Evolutionary conservation across 2,113 vertebrate species (phyloP).

Genomic region (Spermophilus dauricus): DNA sequence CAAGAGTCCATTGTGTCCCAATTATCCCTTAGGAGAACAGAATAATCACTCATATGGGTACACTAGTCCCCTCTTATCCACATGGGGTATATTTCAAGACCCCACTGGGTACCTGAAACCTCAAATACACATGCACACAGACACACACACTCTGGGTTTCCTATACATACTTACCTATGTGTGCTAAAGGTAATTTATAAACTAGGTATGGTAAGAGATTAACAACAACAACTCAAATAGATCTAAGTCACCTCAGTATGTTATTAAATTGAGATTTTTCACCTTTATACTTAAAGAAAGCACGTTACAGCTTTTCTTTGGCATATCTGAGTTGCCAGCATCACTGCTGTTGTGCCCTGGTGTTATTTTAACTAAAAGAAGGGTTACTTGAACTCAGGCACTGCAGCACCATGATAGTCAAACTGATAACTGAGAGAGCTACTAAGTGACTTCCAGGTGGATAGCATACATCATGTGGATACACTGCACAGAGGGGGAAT

Average conservation of each 20-base stretch:
- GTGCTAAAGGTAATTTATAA: background rate
- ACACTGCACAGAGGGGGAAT: background rate
- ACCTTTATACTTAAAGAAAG: background rate
- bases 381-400: background rate
- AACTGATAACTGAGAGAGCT: background rate
- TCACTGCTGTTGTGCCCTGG: background rate
- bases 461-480: background rate
- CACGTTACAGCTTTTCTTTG: background rate
- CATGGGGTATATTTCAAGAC: background rate
- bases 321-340: background rate
- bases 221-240: background rate
- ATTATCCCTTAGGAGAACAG: background rate
- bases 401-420: background rate
- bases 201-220: background rate
- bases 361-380: background rate
- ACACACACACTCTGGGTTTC: too few species aligned
- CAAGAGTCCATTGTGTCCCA: background rate
- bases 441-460: background rate
- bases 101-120: too few species aligned
- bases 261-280: background rate
- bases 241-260: background rate
- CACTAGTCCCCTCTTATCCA: background rate
- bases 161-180: background rate
- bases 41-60: background rate
- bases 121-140: too few species aligned